Evolutionary conservation across 2,888 invertebrate species (phyloP).

Genomic region (Tuta absoluta): DNA sequence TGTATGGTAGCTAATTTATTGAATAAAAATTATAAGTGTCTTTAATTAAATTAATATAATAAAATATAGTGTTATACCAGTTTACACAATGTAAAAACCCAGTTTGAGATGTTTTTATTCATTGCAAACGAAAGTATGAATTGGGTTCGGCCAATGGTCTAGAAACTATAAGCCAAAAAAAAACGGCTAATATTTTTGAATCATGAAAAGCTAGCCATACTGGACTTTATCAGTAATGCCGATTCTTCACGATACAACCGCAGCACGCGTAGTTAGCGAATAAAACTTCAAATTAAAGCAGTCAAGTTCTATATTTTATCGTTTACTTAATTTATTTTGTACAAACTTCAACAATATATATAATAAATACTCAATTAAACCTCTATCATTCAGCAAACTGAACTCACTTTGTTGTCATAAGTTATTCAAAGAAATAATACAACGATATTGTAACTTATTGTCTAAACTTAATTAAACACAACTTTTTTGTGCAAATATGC

Average conservation of each 20-base stretch:
- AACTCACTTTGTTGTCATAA: conserved; percentile 81
- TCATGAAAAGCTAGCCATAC: no score
- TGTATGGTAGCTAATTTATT: no score
- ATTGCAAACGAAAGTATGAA: no score
- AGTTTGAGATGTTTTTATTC: no score
- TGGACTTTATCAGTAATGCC: no score
- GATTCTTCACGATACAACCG: conserved; percentile 9
- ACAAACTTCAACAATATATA: conserved; percentile 83
- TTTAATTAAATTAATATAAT: no score
- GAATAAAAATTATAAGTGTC: no score
- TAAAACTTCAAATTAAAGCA: conserved; percentile 73
- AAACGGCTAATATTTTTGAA: no score
- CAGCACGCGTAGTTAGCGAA: conserved; percentile 38
- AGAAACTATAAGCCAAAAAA: no score
- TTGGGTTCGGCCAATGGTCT: no score
- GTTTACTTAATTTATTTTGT: conserved; percentile 83
- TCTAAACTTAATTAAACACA: conserved; percentile 82
- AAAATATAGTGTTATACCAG: no score
- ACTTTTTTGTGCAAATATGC: conserved; percentile 82
- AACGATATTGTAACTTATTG: conserved; percentile 81
- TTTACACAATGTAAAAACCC: no score
- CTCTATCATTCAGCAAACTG: conserved; percentile 82
- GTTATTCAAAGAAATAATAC: conserved; percentile 76
- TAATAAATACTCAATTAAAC: conserved; percentile 82
- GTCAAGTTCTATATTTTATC: conserved; percentile 83